Evolutionary conservation across 2,113 vertebrate genomes (phyloP).

Genomic region (Gasterosteus aculeatus): DNA sequence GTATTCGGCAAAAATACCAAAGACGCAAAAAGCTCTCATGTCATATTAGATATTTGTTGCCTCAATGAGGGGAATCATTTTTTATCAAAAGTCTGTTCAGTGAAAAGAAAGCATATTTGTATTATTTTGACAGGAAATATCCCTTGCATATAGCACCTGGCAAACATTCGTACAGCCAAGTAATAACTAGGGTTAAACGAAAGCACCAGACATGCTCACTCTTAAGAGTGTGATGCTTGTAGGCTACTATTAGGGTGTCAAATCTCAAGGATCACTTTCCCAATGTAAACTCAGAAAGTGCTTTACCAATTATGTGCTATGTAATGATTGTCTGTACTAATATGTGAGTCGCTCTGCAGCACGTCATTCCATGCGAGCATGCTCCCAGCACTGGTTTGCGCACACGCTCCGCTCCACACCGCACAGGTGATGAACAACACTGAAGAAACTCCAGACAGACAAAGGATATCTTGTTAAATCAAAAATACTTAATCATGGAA

Average conservation of each 20-base stretch:
- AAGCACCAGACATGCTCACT: background rate
- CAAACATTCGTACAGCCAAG: background rate
- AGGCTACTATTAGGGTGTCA: background rate
- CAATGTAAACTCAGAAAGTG: background rate
- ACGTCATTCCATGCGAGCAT: too few species aligned
- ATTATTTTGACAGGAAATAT: slow-evolving; percentile 59
- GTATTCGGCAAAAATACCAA: background rate
- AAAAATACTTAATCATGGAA: too few species aligned
- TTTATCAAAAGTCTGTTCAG: slow-evolving; percentile 52
- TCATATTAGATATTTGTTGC: slow-evolving; percentile 16
- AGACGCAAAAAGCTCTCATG: slow-evolving; percentile 1
- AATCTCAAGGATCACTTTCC: background rate
- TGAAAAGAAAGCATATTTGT: slow-evolving; percentile 29
- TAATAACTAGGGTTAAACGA: background rate
- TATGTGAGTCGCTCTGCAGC: too few species aligned
- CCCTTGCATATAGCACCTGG: slow-evolving; percentile 5
- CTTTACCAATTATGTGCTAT: too few species aligned
- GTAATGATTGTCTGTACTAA: too few species aligned
- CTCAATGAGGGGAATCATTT: slow-evolving; percentile 19
- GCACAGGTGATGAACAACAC: too few species aligned
- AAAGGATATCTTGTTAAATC: too few species aligned
- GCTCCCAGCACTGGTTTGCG: too few species aligned
- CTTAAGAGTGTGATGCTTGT: background rate
- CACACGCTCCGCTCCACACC: too few species aligned
- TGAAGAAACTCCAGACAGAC: too few species aligned